Evolutionary conservation across 2,888 invertebrate species (phyloP), one percentile per base, ranked within the genome.

Genomic region (Thalpophila matura): DNA sequence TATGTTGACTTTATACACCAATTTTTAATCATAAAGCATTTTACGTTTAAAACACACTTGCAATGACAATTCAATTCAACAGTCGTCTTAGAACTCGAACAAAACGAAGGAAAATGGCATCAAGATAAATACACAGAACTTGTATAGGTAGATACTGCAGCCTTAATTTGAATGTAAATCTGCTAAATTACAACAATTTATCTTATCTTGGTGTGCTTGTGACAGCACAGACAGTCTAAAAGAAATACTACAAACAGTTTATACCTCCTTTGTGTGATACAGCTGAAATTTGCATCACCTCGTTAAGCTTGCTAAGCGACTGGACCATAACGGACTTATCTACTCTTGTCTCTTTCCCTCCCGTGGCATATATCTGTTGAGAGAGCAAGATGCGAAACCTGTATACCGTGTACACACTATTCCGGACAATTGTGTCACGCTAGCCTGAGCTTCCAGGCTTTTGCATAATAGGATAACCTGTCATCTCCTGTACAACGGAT

Each of bases 401-500:
- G 42, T 50, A 54, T 51, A 64, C 24, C 29, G 12, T 64, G 57
- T 53, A 69, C 45, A 62, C n/a, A 43, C 20, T 16, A 68, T 57
- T 55, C 58, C 64, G 63, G 70, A 66, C 73, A 81, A 81, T 85
- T 68, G 80, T 80, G 79, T 81, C 74, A 75, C 51, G 76, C 59
- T 73, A 63, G 72, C 65, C 59, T 78, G 68, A 53, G 69, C 69
- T 57, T 69, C 56, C 56, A 61, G 62, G 71, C 59, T 77, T 83
- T 81, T 82, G 81, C 80, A 83, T 86, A 85, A 86, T 85, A 75
- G 82, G 80, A 81, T 82, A 84, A 82, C 75, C 81, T 80, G 77
- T 77, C 76, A 73, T 75, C 79, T 71, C 73, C 61, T 58, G 54
- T 63, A 77, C 67, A 71, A 59, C 38, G 62, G 74, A 75, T 80